These are phyloP conservation scores for Archaeoteleia sp. DNA, from an alignment of 2,888 invertebrate species.

Conservation along the genomic window DNA sequence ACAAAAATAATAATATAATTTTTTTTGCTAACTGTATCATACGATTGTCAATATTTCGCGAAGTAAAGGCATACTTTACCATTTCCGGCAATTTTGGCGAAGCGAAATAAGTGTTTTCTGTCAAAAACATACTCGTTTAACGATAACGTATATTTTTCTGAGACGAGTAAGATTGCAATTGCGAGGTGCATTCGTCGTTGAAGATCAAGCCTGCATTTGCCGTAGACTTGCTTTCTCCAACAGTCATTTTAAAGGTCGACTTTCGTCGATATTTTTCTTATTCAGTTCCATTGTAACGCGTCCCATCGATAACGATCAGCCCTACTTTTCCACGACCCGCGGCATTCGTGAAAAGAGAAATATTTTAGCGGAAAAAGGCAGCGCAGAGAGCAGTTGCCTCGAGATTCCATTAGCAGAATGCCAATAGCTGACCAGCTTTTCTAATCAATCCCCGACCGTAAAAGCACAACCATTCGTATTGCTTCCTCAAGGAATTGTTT, in stretches of 20 bases:
- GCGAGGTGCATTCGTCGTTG: conserved; percentile 32
- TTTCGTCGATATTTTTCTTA: conserved; percentile 36
- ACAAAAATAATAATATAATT: no score
- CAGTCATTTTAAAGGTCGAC: conserved; percentile 13
- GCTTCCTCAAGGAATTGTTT: conserved; percentile 11
- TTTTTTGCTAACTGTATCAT: no score
- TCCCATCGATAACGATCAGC: conserved; percentile 31
- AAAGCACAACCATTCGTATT: conserved; percentile 13
- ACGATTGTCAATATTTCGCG: no score
- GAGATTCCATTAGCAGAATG: conserved; percentile 29
- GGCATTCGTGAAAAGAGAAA: conserved; percentile 28
- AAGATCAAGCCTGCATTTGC: not conserved
- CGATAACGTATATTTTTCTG: conserved; percentile 35
- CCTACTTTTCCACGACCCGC: conserved; percentile 13
- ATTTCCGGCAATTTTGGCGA: no score
- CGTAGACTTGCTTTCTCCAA: conserved; percentile 1
- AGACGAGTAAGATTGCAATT: conserved; percentile 20
- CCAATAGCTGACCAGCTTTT: conserved; percentile 19
- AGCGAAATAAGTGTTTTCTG: conserved; percentile 26
- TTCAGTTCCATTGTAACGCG: conserved; percentile 28
- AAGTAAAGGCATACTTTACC: no score
- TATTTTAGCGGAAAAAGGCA: conserved; percentile 28
- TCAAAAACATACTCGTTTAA: conserved; percentile 31
- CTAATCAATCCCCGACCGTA: conserved; percentile 19
- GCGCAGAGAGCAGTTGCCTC: conserved; percentile 8